phyloP scores from a whole-genome alignment of 2,797 vertebrate genomes.

The Leptoclinus maculatus region DNA sequence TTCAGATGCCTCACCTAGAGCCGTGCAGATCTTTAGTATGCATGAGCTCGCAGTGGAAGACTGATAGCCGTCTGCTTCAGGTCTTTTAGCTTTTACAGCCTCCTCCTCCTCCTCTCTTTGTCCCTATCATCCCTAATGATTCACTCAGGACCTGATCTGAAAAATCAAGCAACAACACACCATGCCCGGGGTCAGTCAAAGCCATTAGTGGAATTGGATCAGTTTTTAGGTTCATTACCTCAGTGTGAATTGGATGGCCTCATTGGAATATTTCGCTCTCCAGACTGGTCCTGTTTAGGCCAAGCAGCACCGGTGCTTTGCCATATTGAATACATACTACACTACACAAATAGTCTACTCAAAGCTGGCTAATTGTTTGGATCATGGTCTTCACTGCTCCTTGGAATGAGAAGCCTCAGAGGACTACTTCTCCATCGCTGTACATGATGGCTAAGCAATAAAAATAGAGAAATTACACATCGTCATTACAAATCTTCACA shows the following conservation, averaged over 20 bases:
- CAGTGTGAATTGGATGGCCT: slow-evolving; percentile 62
- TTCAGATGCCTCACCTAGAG: slow-evolving; percentile 56
- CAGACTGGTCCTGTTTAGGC: slow-evolving; percentile 33
- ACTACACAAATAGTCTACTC: slow-evolving; percentile 29
- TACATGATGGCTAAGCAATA: neutral
- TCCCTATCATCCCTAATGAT: slow-evolving; percentile 74
- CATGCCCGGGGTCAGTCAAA: slow-evolving; percentile 75
- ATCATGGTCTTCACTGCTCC: slow-evolving; percentile 6
- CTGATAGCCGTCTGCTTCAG: slow-evolving; percentile 67
- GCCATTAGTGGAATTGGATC: slow-evolving; percentile 79
- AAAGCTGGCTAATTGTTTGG: slow-evolving; percentile 30
- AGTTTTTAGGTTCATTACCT: slow-evolving; percentile 82
- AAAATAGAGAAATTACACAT: neutral
- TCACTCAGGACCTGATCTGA: slow-evolving; percentile 71
- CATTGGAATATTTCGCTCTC: slow-evolving; percentile 52
- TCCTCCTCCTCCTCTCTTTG: slow-evolving; percentile 57
- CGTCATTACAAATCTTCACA: neutral
- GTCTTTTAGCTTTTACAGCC: slow-evolving; percentile 71
- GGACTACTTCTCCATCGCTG: neutral
- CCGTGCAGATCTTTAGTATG: slow-evolving; percentile 68
- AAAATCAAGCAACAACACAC: slow-evolving; percentile 73
- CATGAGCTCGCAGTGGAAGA: slow-evolving; percentile 60
- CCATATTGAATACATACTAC: slow-evolving; percentile 33
- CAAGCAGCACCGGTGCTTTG: slow-evolving; percentile 30
- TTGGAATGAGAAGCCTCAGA: neutral